Evolutionary conservation across 2,888 invertebrate genomes (phyloP).

Genomic region (Hymenopus coronatus): DNA sequence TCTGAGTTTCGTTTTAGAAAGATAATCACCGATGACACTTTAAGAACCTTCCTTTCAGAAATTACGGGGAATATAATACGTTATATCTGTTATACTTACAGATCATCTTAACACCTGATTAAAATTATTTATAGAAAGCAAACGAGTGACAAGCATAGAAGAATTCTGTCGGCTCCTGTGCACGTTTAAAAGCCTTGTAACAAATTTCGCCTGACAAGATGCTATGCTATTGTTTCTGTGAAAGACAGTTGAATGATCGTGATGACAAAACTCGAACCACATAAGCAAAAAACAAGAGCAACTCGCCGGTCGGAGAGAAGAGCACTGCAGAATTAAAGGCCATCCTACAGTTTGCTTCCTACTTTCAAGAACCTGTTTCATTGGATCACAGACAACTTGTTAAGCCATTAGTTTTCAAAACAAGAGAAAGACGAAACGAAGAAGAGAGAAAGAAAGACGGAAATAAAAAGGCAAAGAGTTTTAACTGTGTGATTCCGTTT

Average conservation of each 20-base stretch:
- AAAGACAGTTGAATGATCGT: not conserved
- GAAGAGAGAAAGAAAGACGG: not conserved
- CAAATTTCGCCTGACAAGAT: not conserved
- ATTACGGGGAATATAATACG: no score
- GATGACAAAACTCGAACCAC: not conserved
- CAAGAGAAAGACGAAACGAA: not conserved
- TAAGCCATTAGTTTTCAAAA: not conserved
- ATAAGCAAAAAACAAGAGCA: not conserved
- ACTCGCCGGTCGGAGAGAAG: not conserved
- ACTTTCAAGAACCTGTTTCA: slow-evolving; percentile 10
- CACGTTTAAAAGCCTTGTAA: not conserved
- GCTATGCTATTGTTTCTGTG: not conserved
- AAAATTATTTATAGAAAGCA: not conserved
- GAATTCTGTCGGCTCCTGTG: not conserved
- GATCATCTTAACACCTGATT: not conserved
- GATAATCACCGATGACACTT: no score
- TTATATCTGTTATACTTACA: not conserved
- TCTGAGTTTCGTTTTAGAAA: no score
- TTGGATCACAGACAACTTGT: not conserved
- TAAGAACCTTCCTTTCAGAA: no score
- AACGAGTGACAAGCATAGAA: not conserved
- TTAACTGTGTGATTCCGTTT: not conserved
- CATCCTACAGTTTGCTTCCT: not conserved
- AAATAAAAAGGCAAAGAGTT: not conserved
- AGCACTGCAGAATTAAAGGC: not conserved